phyloP scores from a whole-genome alignment of 2,888 invertebrate genomes.

The Platycnemis pennipes region DNA sequence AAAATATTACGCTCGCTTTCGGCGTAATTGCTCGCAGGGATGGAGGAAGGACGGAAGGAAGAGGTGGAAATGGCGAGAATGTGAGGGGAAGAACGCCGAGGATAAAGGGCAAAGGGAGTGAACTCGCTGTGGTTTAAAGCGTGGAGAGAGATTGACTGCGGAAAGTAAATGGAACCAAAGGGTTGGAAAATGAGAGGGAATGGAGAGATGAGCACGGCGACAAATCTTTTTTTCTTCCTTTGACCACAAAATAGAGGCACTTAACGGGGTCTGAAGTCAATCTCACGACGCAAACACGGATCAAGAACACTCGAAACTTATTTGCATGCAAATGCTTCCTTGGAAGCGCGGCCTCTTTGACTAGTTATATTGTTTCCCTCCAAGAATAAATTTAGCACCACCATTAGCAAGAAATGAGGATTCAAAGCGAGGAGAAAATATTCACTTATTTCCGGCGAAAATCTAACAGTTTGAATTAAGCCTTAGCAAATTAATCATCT shows the following conservation, averaged over 20 bases:
- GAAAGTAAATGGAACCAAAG: not conserved
- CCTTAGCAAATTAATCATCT: too few species aligned
- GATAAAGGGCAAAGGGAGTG: not conserved
- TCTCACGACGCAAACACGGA: not conserved
- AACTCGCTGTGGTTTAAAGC: not conserved
- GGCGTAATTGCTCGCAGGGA: not conserved
- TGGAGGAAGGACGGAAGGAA: not conserved
- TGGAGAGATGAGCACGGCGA: not conserved
- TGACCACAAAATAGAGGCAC: not conserved
- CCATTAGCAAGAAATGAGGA: too few species aligned
- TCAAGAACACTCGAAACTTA: not conserved
- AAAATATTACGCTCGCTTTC: not conserved
- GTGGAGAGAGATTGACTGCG: not conserved
- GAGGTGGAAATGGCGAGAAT: not conserved
- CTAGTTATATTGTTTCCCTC: too few species aligned
- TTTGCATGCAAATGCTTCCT: not conserved
- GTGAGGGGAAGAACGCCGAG: not conserved
- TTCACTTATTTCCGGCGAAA: too few species aligned
- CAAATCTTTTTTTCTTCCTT: not conserved
- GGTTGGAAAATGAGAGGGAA: constrained; percentile 11
- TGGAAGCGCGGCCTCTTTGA: too few species aligned
- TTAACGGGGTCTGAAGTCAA: not conserved
- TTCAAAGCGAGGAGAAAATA: too few species aligned
- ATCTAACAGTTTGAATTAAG: too few species aligned
- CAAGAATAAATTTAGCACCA: too few species aligned